Conservation (phyloP, 2,113 vertebrate genomes). For the Orcinus orca region DNA sequence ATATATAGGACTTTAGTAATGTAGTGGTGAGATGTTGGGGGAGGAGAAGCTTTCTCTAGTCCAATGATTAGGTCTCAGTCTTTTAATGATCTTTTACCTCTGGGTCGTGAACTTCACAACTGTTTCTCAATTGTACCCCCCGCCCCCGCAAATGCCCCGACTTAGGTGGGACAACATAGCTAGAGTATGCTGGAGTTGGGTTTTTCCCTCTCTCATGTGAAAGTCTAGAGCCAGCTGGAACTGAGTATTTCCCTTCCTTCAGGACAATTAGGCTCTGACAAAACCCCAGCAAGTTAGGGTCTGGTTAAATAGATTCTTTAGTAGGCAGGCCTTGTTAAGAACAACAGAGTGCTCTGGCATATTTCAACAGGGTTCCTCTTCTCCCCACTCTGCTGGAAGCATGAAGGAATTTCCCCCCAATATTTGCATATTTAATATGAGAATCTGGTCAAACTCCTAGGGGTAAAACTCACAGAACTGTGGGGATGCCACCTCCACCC, state of each 20-base stretch:
- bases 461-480: neutral
- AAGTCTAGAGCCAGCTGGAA: neutral
- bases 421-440: neutral
- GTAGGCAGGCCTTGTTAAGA: neutral
- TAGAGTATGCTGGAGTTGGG: neutral
- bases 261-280: neutral
- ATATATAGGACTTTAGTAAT: neutral
- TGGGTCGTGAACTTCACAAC: neutral
- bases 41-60: neutral
- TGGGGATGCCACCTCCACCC: neutral
- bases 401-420: neutral
- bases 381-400: neutral
- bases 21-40: neutral
- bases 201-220: neutral
- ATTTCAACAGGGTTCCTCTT: neutral
- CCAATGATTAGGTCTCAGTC: neutral
- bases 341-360: neutral
- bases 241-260: neutral
- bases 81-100: neutral
- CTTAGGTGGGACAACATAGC: neutral
- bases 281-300: neutral
- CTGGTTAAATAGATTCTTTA: neutral
- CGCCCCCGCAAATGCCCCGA: too few relatives aligned
- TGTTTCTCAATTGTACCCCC: neutral
- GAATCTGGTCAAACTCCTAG: neutral